These are phyloP conservation scores for Drosophila tristis DNA, from an alignment of 1,140 invertebrate species.

Conservation along the genomic window DNA sequence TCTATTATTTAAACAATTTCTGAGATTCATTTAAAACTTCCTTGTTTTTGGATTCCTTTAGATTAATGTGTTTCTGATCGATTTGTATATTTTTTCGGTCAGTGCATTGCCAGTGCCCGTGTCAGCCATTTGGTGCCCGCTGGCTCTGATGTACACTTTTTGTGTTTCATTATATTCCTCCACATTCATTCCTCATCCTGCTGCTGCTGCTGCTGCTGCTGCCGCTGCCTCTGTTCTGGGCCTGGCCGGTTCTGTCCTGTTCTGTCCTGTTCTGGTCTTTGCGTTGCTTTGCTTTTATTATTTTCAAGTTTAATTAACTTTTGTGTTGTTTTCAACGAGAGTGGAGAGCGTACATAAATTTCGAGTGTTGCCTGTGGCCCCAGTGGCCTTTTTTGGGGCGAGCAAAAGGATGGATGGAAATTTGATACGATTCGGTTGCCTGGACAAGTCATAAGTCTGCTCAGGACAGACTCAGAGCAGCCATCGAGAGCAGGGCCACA, in stretches of 20 bases:
- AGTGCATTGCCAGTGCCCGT: slow-evolving; percentile 10
- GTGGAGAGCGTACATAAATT: slow-evolving; percentile 66
- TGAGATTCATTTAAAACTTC: too few species aligned
- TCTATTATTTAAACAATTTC: too few species aligned
- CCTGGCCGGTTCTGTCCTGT: slow-evolving; percentile 21
- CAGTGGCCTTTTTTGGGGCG: slow-evolving; percentile 41
- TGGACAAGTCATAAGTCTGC: slow-evolving; percentile 35
- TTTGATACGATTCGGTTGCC: slow-evolving; percentile 65
- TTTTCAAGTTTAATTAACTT: slow-evolving; percentile 82
- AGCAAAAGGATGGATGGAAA: slow-evolving; percentile 47
- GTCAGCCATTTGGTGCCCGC: slow-evolving; percentile 50
- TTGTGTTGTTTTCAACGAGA: slow-evolving; percentile 68
- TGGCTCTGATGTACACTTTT: slow-evolving; percentile 67
- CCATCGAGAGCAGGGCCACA: not conserved
- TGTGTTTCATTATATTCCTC: slow-evolving; percentile 71
- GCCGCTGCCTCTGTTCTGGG: slow-evolving; percentile 17
- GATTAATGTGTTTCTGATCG: too few species aligned
- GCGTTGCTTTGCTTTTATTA: slow-evolving; percentile 72
- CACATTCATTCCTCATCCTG: slow-evolving; percentile 12
- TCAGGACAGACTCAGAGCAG: not conserved
- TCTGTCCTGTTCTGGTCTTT: slow-evolving; percentile 18
- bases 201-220: slow-evolving; percentile 9
- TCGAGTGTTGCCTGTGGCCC: slow-evolving; percentile 58
- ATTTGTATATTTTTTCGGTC: not conserved
- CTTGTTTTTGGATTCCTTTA: too few species aligned